Evolutionary conservation across 1,140 invertebrate genomes (phyloP).

Genomic region (Phthorimaea operculella): DNA sequence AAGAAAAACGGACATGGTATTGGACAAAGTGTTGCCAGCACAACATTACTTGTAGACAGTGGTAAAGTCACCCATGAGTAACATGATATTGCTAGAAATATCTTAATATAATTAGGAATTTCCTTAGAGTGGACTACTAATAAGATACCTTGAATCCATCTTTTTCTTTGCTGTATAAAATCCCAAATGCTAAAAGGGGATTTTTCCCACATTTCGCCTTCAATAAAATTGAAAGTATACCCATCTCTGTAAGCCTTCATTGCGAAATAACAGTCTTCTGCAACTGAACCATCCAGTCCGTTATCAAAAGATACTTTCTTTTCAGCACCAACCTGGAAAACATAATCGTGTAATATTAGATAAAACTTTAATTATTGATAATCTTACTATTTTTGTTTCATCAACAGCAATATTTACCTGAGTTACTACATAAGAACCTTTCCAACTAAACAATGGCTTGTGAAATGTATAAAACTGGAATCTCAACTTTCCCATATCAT

Average conservation of each 20-base stretch:
- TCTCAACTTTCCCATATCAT: constrained; percentile 96
- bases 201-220: constrained; percentile 98
- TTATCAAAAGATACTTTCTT: constrained; percentile 94
- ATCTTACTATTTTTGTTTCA: neutral
- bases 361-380: neutral
- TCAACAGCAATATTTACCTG: constrained; percentile 71
- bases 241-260: constrained; percentile 91
- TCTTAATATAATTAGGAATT: constrained; percentile 85
- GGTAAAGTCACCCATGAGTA: constrained; percentile 98
- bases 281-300: constrained; percentile 94
- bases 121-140: constrained; percentile 91
- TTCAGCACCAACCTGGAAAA: constrained; percentile 85
- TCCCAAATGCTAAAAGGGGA: constrained; percentile 95
- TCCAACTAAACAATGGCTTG: constrained; percentile 97
- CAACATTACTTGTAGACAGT: constrained; percentile 88
- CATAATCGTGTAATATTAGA: constrained; percentile 4
- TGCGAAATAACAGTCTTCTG: constrained; percentile 97
- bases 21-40: constrained; percentile 86
- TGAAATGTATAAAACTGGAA: constrained; percentile 95
- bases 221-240: constrained; percentile 91
- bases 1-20: constrained; percentile 86
- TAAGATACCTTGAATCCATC: constrained; percentile 97
- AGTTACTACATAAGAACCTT: constrained; percentile 95
- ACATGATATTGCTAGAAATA: constrained; percentile 88
- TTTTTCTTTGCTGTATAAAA: constrained; percentile 94